Base-by-base conservation (phyloP, 2,113 vertebrate species). In the Labeo rohita region DNA sequence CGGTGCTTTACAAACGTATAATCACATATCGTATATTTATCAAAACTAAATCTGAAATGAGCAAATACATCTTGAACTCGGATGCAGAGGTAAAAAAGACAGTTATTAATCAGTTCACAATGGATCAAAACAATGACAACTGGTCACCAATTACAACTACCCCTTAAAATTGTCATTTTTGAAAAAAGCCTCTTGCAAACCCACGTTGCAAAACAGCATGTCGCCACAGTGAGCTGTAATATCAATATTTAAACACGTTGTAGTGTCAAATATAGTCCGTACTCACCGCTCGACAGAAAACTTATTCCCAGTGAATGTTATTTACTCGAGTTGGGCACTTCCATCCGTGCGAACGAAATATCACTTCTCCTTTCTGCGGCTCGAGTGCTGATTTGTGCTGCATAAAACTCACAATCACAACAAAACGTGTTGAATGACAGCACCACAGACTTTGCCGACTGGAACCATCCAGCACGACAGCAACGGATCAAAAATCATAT, bases 231-330 rank as follows among this genome's bases (percentile, higher is more conserved):
- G 9, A 59, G 6, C 28, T 8, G 15, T 87, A 52, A 3, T 3
- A 13, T 18, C 43, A 4, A 18, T 13, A 50, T 23, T 39, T 9
- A 85, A 72, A 16, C 3, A 10, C 39, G 13, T 9, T 28, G 8
- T 15, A 18, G n/a, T 28, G 39, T 63, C 49, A 34, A 83, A 72
- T 36, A 70, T 21, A 68, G 43, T 8, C 2, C 2, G 47, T 1
- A 92, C 94, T 94, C 76, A 95, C 95, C 94, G 92, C 90, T 80
- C 50, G 54, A 50, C 21, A 49, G 74, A 80, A 91, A 92, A 93
- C 90, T 93, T 93, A 89, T 85, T 89, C 39, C 68, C 79, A 88
- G 83, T 63, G 56, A 84, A 90, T 90, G 85, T 89, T 91, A 91
- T 87, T 74, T 84, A 84, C 85, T 90, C 87, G 89, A 90, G 87